phyloP scores from a whole-genome alignment of 2,113 vertebrate genomes.

The Myotis lucifugus region DNA sequence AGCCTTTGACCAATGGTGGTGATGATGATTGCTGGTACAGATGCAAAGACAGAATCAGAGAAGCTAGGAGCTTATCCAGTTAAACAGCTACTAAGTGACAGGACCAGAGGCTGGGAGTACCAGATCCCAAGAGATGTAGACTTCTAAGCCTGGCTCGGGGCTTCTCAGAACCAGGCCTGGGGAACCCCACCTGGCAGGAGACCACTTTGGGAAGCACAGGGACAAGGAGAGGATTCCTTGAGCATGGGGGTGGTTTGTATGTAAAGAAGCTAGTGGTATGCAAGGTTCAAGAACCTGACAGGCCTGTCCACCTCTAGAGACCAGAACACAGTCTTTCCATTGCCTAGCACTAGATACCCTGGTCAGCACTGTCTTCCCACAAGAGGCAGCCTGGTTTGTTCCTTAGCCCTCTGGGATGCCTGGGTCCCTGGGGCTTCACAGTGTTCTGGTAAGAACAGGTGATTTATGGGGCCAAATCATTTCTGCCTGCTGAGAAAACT shows the following conservation, averaged over 20 bases:
- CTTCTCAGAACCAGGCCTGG: background rate
- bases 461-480: background rate
- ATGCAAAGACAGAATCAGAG: background rate
- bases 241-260: background rate
- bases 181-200: background rate
- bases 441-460: background rate
- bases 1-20: background rate
- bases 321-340: background rate
- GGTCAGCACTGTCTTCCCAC: background rate
- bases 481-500: background rate
- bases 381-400: background rate
- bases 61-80: background rate
- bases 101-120: background rate
- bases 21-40: background rate
- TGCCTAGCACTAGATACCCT: background rate
- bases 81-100: background rate
- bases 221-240: background rate
- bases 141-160: background rate
- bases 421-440: background rate
- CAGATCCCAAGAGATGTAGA: background rate
- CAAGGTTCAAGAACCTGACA: background rate
- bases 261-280: background rate
- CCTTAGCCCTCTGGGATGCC: background rate
- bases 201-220: background rate
- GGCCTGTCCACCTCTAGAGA: background rate